Evolutionary conservation across 2,113 vertebrate species (phyloP), one percentile per base, ranked within the genome.

Genomic region (Hiodon alosoides): DNA sequence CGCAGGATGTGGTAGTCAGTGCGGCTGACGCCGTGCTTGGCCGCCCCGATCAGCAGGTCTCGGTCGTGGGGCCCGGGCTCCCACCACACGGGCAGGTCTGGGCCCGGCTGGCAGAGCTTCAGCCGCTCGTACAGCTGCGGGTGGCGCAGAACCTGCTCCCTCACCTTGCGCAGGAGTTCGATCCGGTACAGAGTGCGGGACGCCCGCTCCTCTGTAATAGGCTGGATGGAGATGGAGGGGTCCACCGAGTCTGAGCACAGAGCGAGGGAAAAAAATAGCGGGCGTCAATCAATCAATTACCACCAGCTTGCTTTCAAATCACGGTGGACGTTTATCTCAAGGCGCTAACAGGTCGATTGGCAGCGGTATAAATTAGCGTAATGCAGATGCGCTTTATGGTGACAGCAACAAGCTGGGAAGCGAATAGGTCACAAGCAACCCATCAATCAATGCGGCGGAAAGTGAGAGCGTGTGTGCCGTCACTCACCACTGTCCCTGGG

Each of bases 1-100:
- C 97, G 91, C 74, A 98, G 94, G 83, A 99, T 98, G 88, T 99
- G 97, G 84, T 98, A 98, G 85, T 99, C 96, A 69, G 97, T 99
- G 80, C 97, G 93, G 91, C 97, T 99, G 68, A 99, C 96, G 4
- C 97, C 97, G 0, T 99, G 97, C 77, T 99, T 99, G 75, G 96
- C 96, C 13, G 96, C 96, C 58, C 96, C 96, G 57, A 97, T 90
- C 14, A 99, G 93, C 74, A 99, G 90, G 90, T 98, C 97, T 17
- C 94, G 92, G 82, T 99, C 97, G 1, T 99, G 97, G 74, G 87
- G 84, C 54, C 95, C 97, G 54, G 93, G 90, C 75, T 98, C 96
- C 97, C 97, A 98, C 97, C 97, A 99, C 61, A 95, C 89, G 0
- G 97, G 97, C 2, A 99, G 83, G 80, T 99, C 97, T 1, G 95